Conservation (phyloP, 2,888 invertebrate species). For the Drosophila algonquin region DNA sequence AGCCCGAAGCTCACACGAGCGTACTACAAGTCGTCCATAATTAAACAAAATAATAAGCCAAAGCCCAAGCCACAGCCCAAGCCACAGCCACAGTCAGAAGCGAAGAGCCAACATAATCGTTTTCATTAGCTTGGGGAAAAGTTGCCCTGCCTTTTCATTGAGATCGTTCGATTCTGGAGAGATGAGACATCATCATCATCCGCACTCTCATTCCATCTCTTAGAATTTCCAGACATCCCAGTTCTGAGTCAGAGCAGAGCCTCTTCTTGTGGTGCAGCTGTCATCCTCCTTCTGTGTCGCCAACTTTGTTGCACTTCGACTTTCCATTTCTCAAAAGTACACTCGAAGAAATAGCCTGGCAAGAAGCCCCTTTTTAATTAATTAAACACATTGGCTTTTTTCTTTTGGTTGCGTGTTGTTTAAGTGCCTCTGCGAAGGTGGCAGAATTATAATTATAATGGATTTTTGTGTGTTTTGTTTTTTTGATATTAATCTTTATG, state of each 20-base stretch:
- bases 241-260: conserved; percentile 13
- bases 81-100: not conserved
- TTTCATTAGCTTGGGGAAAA: conserved; percentile 25
- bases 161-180: not conserved
- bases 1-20: conserved; percentile 55
- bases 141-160: not conserved
- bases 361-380: conserved; percentile 4
- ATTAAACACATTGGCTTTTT: not conserved
- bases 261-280: conserved; percentile 46
- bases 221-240: conserved; percentile 4
- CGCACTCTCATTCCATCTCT: conserved; percentile 6
- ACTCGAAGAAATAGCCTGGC: conserved; percentile 6
- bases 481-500: conserved; percentile 34
- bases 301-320: conserved; percentile 26
- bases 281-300: conserved; percentile 21
- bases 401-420: conserved; percentile 9
- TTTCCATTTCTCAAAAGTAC: conserved; percentile 21
- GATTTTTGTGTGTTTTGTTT: not conserved
- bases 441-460: conserved; percentile 34
- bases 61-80: not conserved
- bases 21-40: conserved; percentile 65
- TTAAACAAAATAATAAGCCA: conserved; percentile 24
- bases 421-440: conserved; percentile 26
- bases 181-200: conserved; percentile 11
- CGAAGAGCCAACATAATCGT: conserved; percentile 32